These are phyloP conservation scores for Lasioglossum lativentre DNA, from an alignment of 2,888 invertebrate species.

Conservation along the genomic window DNA sequence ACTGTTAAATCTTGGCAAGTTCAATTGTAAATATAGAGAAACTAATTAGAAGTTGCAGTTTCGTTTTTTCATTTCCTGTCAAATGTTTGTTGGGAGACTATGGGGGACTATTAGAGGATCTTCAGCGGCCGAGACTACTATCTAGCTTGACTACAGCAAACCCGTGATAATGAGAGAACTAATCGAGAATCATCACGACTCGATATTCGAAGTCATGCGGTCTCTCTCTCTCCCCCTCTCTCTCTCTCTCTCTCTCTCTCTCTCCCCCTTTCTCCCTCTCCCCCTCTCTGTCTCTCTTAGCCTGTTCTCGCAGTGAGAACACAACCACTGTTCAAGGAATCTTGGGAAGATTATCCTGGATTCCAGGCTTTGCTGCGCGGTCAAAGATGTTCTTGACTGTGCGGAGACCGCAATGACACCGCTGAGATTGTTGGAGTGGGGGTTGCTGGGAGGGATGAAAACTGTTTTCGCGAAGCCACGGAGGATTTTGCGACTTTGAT, in stretches of 20 bases:
- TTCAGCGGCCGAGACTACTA: constrained; percentile 5
- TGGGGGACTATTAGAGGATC: background rate
- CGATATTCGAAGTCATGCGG: background rate
- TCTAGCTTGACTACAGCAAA: background rate
- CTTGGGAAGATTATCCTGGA: constrained; percentile 7
- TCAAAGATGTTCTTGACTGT: constrained; percentile 3
- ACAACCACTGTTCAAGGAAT: constrained; percentile 26
- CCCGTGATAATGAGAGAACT: background rate
- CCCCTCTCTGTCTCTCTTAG: no score
- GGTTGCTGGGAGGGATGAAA: background rate
- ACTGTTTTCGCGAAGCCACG: background rate
- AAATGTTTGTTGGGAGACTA: background rate
- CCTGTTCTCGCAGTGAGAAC: constrained; percentile 47
- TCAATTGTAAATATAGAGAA: background rate
- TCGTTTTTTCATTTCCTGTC: background rate
- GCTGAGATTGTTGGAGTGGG: background rate
- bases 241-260: background rate
- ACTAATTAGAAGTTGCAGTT: background rate
- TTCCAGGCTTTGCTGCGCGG: background rate
- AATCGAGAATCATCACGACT: background rate
- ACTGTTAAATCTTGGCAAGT: background rate
- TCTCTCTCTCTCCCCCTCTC: background rate
- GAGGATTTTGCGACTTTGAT: background rate
- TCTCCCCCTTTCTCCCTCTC: background rate
- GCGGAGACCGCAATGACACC: background rate